Evolutionary conservation across 1,140 invertebrate species (phyloP).

Genomic region (Colletes gigas): DNA sequence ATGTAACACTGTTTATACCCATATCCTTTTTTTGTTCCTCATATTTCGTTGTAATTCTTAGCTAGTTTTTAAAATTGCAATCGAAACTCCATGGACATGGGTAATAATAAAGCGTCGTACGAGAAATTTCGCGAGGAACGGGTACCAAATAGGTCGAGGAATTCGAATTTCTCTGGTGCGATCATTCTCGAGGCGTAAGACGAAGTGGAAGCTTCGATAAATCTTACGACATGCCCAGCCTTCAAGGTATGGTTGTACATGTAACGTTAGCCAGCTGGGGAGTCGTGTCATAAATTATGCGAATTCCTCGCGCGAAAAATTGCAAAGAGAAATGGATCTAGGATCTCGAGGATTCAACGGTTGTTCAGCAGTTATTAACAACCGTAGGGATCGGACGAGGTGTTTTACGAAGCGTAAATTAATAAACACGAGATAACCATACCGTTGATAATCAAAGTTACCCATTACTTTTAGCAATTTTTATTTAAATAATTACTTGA

Average conservation of each 20-base stretch:
- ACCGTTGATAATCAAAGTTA: too few species aligned
- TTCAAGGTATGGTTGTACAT: background rate
- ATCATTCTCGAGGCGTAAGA: background rate
- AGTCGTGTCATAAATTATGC: constrained; percentile 31
- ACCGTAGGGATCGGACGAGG: background rate
- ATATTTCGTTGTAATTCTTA: background rate
- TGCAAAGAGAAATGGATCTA: background rate
- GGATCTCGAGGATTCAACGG: background rate
- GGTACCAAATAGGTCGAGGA: background rate
- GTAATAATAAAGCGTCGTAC: background rate
- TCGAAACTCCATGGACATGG: constrained; percentile 15
- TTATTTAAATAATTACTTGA: too few species aligned
- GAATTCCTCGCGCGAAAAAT: background rate
- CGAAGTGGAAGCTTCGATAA: background rate
- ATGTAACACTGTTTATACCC: background rate
- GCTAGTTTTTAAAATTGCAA: background rate
- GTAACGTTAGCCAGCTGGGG: background rate
- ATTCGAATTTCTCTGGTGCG: background rate
- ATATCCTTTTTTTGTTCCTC: too few species aligned
- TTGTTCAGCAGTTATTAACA: background rate
- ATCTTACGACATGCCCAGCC: constrained; percentile 1
- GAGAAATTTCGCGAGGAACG: background rate
- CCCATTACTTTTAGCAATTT: too few species aligned
- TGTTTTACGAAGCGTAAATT: too few species aligned
- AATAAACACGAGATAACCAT: too few species aligned